These are phyloP conservation scores for Spheniscus mendiculus DNA, from an alignment of 2,113 vertebrate genomes.

Conservation along the genomic window DNA sequence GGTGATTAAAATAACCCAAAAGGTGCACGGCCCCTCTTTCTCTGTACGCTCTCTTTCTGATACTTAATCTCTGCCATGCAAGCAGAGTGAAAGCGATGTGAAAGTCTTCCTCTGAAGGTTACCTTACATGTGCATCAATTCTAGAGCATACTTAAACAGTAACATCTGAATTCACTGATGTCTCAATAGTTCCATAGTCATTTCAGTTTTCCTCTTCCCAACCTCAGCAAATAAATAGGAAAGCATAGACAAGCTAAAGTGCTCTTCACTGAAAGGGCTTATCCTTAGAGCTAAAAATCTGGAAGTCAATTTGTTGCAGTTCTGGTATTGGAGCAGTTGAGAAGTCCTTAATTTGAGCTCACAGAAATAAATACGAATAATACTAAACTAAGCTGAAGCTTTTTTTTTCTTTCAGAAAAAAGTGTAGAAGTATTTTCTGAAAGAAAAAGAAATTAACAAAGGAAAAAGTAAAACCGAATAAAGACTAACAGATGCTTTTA, in stretches of 20 bases:
- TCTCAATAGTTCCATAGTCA: fast-evolving
- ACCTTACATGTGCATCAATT: neutral
- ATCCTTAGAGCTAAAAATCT: neutral
- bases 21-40: neutral
- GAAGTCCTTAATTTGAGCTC: neutral
- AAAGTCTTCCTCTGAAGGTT: neutral
- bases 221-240: neutral
- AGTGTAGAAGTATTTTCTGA: neutral
- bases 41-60: neutral
- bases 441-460: neutral
- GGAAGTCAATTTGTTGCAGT: neutral
- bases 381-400: neutral
- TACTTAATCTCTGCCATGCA: neutral
- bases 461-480: neutral
- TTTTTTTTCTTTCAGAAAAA: neutral
- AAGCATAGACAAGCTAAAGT: neutral
- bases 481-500: neutral
- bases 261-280: neutral
- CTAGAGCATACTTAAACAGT: neutral
- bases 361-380: neutral
- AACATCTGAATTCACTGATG: neutral
- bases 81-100: neutral
- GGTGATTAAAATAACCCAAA: neutral
- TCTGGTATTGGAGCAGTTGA: neutral
- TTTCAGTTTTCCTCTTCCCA: neutral